Conservation (phyloP, 2,113 vertebrate species). For the Callospermophilus lateralis region DNA sequence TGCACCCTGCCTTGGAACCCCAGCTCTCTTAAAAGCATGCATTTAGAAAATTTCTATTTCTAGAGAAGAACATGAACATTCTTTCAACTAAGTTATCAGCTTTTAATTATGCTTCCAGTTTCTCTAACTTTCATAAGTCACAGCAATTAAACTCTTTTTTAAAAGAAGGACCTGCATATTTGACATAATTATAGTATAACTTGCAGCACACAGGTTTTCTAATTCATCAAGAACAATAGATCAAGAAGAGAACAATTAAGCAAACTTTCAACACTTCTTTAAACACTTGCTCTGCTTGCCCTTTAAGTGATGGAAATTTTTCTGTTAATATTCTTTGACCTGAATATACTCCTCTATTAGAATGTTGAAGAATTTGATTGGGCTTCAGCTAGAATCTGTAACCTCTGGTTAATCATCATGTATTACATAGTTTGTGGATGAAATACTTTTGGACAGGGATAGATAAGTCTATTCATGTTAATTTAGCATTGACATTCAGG, state of each 20-base stretch:
- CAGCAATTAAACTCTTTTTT: slow-evolving; percentile 23
- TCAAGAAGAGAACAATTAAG: slow-evolving; percentile 65
- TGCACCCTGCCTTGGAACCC: fast-evolving
- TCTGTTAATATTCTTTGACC: slow-evolving; percentile 72
- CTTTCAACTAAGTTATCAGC: not conserved
- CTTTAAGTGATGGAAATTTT: slow-evolving; percentile 59
- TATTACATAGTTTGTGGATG: slow-evolving; percentile 72
- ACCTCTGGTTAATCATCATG: slow-evolving; percentile 68
- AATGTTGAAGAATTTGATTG: slow-evolving; percentile 52
- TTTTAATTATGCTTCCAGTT: not conserved
- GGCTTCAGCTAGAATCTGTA: slow-evolving; percentile 51
- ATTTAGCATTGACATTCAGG: slow-evolving; percentile 73
- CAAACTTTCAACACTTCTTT: slow-evolving; percentile 26
- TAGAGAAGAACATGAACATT: not conserved
- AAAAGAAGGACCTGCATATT: slow-evolving; percentile 26
- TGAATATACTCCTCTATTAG: slow-evolving; percentile 55
- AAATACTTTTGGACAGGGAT: slow-evolving; percentile 68
- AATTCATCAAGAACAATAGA: slow-evolving; percentile 55
- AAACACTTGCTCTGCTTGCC: slow-evolving; percentile 38
- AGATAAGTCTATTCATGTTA: slow-evolving; percentile 77
- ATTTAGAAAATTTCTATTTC: not conserved
- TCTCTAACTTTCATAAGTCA: not conserved
- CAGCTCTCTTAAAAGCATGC: not conserved
- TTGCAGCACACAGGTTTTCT: slow-evolving; percentile 49
- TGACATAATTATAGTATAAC: slow-evolving; percentile 49